phyloP scores from a whole-genome alignment of 1,140 invertebrate species.

The Harpegnathos saltator region DNA sequence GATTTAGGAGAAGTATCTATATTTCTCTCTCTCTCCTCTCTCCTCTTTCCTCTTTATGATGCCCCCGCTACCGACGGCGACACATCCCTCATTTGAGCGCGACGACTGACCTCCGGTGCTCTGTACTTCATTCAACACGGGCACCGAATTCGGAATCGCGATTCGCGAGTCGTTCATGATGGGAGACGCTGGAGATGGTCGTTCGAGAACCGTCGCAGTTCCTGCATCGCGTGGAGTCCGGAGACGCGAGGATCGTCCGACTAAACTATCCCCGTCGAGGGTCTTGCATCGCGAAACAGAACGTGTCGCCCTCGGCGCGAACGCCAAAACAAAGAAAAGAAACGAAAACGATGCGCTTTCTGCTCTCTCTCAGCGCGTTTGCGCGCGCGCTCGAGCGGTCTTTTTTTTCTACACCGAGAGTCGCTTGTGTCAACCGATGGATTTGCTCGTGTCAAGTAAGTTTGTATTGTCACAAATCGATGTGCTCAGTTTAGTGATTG shows the following conservation, averaged over 20 bases:
- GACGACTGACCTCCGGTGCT: background rate
- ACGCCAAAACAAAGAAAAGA: conserved; percentile 9
- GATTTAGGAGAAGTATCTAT: conserved; percentile 46
- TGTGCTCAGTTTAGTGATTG: conserved; percentile 80
- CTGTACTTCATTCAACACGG: background rate
- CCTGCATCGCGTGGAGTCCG: background rate
- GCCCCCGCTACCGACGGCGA: conserved; percentile 1
- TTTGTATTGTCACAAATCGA: conserved; percentile 81
- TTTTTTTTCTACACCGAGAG: conserved; percentile 73
- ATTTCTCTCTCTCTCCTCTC: background rate
- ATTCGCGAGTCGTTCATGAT: conserved; percentile 1
- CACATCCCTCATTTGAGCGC: background rate
- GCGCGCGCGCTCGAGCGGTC: conserved; percentile 41
- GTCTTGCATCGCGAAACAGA: background rate
- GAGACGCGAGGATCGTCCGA: conserved; percentile 1
- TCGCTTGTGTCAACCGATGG: conserved; percentile 78
- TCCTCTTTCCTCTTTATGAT: conserved; percentile 10
- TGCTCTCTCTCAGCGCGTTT: conserved; percentile 61
- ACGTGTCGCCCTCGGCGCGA: conserved; percentile 34
- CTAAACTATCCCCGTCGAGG: background rate
- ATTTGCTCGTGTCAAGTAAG: conserved; percentile 79
- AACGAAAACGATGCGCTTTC: conserved; percentile 46
- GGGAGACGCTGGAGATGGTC: conserved; percentile 1
- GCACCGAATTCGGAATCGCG: conserved; percentile 10
- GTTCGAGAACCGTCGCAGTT: background rate